A percentile compares a stretch with the other conserved stretches of the same genome.
Evolutionary conservation across 1,140 invertebrate species (phyloP).

Genomic region (Acromyrmex echinatior): DNA sequence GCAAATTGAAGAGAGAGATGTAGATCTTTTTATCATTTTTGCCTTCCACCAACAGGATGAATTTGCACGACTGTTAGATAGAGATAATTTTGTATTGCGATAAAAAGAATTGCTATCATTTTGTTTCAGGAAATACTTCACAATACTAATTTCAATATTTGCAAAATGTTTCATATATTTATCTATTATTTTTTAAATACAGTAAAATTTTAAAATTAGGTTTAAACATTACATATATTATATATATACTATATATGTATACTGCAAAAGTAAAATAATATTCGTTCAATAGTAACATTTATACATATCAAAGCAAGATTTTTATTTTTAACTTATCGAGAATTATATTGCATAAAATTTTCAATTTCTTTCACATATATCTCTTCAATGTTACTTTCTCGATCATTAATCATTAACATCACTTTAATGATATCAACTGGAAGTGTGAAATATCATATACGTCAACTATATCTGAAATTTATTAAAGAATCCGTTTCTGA

Average conservation of each 20-base stretch:
- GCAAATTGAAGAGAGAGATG: neutral
- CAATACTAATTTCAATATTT: neutral
- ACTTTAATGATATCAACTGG: neutral
- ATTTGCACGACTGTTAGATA: neutral
- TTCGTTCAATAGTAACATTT: neutral
- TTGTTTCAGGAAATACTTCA: neutral
- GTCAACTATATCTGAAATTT: conserved; percentile 16
- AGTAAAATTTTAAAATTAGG: neutral
- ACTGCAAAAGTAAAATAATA: neutral
- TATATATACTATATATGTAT: too few relatives aligned
- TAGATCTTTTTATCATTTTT: neutral
- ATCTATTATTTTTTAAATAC: neutral
- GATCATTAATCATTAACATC: neutral
- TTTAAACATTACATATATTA: neutral
- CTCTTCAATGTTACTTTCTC: neutral
- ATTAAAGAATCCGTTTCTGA: conserved; percentile 52
- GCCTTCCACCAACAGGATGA: too few relatives aligned
- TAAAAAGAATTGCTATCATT: neutral
- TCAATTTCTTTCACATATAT: neutral
- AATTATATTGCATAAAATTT: neutral
- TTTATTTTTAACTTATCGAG: neutral
- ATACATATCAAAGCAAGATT: conserved; percentile 1
- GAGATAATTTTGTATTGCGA: neutral
- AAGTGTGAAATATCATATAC: conserved; percentile 22
- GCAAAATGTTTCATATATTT: neutral